These are phyloP conservation scores for Myotis pilosus DNA, from an alignment of 2,797 vertebrate genomes.

Conservation along the genomic window DNA sequence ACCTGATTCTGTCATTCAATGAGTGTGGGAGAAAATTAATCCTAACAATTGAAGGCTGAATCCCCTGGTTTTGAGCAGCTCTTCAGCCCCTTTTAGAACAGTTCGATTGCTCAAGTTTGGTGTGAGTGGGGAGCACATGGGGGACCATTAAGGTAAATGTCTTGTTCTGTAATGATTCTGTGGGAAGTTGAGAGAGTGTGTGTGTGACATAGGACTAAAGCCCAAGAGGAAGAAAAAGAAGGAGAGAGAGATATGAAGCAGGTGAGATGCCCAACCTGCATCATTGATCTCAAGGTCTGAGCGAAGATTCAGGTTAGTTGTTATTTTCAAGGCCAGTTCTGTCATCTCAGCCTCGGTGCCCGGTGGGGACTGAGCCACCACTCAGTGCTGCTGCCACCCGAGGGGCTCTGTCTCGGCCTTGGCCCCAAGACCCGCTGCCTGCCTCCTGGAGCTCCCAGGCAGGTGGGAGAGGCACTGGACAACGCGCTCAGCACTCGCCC, in stretches of 20 bases:
- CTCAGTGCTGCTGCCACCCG: background rate
- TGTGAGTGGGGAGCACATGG: background rate
- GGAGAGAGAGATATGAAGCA: background rate
- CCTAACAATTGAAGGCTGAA: conserved; percentile 44
- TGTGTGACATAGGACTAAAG: background rate
- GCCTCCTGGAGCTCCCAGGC: background rate
- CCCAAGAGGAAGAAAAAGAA: background rate
- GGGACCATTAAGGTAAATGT: background rate
- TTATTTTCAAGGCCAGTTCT: background rate
- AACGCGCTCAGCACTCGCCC: background rate
- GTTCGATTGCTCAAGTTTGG: background rate
- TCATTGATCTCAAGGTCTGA: background rate
- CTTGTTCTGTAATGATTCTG: background rate
- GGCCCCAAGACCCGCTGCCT: background rate
- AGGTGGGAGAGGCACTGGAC: background rate
- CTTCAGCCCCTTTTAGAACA: conserved; percentile 34
- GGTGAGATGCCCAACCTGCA: background rate
- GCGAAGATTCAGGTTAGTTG: conserved; percentile 17
- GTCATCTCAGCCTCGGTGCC: background rate
- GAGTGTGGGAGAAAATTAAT: conserved; percentile 54
- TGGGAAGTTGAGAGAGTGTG: background rate
- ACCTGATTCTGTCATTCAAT: conserved; percentile 53
- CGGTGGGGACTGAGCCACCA: background rate
- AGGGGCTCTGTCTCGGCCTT: background rate
- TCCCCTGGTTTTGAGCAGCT: conserved; percentile 19